Conservation (phyloP, 2,113 vertebrate genomes). For the Panthera uncia region DNA sequence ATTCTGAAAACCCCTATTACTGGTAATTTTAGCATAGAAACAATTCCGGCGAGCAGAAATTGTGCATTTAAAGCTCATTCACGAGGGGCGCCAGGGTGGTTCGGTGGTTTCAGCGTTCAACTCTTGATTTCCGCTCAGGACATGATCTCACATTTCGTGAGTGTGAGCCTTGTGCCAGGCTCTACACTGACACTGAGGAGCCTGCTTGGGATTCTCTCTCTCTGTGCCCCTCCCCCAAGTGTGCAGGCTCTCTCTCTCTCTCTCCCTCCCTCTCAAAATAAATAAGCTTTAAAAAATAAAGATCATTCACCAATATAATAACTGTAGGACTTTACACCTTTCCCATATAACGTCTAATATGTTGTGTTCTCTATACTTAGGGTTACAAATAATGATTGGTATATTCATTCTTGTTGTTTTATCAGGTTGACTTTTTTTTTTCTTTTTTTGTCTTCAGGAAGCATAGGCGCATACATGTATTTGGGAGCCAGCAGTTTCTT, state of each 20-base stretch:
- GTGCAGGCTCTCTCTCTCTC: no score
- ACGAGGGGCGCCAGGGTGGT: not conserved
- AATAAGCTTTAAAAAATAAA: not conserved
- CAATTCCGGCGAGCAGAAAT: not conserved
- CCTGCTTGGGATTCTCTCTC: no score
- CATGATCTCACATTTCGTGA: no score
- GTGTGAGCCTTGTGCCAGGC: no score
- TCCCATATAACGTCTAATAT: not conserved
- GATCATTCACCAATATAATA: not conserved
- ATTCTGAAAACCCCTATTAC: not conserved
- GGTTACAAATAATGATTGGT: not conserved
- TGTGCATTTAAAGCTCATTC: not conserved
- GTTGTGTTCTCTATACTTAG: not conserved
- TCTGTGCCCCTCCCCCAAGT: no score
- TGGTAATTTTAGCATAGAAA: slow-evolving; percentile 48
- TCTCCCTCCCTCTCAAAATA: no score
- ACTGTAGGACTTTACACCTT: not conserved
- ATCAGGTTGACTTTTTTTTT: not conserved
- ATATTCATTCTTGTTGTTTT: not conserved
- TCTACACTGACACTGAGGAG: no score
- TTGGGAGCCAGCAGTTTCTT: not conserved
- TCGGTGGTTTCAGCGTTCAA: no score
- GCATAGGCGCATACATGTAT: not conserved
- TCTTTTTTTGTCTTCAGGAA: not conserved
- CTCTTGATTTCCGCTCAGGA: no score